Evolutionary conservation across 2,888 invertebrate species (phyloP), one percentile per base, ranked within the genome.

Genomic region (Cremastobaeus sp.): DNA sequence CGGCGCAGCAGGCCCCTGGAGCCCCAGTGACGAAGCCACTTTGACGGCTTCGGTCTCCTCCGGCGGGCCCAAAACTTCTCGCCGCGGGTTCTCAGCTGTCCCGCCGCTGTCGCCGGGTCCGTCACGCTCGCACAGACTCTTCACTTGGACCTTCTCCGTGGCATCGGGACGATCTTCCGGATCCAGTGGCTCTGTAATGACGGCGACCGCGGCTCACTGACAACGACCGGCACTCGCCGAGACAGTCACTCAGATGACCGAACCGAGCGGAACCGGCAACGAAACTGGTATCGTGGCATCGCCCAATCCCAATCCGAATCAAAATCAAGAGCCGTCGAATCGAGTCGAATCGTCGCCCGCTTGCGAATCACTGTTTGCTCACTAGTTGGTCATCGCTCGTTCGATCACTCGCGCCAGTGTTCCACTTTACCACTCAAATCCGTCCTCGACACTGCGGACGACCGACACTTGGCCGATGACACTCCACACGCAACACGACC

Each of bases 11-110:
- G 88, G 88, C 87, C 87, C 87, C 85, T 87, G 87, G 84, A 88
- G 87, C 83, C 87, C 87, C 80, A 87, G 86, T 86, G 87, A 88
- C 86, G 88, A 88, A 87, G 88, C 87, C 87, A 87, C 87, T 87
- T 88, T 88, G 87, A 83, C 87, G 87, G 87, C 84, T 86, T 86
- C 86, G 82, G 82, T 80, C 83, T 82, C 82, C 81, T 80, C 82
- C 82, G 81, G 76, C 82, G 83, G 80, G 70, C 82, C 83, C 83
- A 82, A 84, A 84, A 84, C 82, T 70, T 77, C 78, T 79, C 81
- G 60, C 68, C 78, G 69, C 76, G 59, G 64, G 74, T 72, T 73
- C 59, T 60, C 65, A 57, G 69, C 66, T 39, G 55, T 54, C 35
- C 64, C 73, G 43, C 65, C 74, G 48, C 68, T 64, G 60, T 54